phyloP scores from a whole-genome alignment of 2,888 invertebrate species.

The Erebia aethiops region DNA sequence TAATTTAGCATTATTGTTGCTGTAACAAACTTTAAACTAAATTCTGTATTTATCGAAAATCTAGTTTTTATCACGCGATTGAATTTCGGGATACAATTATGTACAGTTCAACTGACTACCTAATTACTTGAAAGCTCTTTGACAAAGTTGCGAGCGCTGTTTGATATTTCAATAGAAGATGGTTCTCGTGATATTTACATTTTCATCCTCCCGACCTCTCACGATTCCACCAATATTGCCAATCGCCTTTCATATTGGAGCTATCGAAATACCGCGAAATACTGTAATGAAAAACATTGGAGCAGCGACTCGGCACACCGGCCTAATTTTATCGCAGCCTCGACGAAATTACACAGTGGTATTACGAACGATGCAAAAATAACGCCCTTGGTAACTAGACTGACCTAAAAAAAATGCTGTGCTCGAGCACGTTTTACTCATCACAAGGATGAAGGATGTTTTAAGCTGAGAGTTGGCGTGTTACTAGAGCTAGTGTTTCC shows the following conservation, averaged over 20 bases:
- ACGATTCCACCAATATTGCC: constrained; percentile 18
- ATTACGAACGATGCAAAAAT: constrained; percentile 24
- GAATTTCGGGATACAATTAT: neutral
- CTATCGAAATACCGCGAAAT: constrained; percentile 8
- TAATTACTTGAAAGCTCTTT: neutral
- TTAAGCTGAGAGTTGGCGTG: constrained; percentile 16
- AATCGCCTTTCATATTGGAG: constrained; percentile 16
- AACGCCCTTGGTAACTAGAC: constrained; percentile 29
- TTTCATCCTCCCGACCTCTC: constrained; percentile 15
- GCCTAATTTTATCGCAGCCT: constrained; percentile 23
- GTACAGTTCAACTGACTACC: neutral
- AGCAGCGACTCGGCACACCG: constrained; percentile 12
- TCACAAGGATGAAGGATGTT: constrained; percentile 47
- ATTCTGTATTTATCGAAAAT: too few relatives aligned
- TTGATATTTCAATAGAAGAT: neutral
- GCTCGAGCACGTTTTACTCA: constrained; percentile 56
- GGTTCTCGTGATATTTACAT: neutral
- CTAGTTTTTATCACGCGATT: too few relatives aligned
- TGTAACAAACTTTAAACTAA: too few relatives aligned
- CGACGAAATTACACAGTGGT: constrained; percentile 23
- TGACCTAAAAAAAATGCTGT: constrained; percentile 53
- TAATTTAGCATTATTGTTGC: too few relatives aligned
- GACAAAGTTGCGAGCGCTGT: neutral
- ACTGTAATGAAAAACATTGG: constrained; percentile 12
- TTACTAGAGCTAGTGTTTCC: neutral